Evolutionary conservation across 2,888 invertebrate genomes (phyloP).

Genomic region (Cantharis flavilabris): DNA sequence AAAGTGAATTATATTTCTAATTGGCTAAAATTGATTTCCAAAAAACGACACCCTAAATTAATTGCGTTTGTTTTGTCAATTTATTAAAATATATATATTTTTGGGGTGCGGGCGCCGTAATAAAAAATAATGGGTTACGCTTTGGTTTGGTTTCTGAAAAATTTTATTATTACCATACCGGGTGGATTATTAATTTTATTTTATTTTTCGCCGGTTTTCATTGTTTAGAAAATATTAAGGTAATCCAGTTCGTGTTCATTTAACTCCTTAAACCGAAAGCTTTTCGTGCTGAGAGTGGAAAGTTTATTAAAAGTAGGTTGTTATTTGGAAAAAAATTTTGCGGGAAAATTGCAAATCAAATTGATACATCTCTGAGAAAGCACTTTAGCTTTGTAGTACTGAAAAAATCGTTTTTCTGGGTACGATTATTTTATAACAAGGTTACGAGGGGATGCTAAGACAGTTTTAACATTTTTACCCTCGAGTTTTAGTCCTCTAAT

Average conservation of each 20-base stretch:
- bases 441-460: slow-evolving; percentile 23
- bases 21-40: slow-evolving; percentile 26
- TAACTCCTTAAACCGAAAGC: background rate
- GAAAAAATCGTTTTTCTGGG: slow-evolving; percentile 20
- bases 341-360: background rate
- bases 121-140: background rate
- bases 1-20: slow-evolving; percentile 30
- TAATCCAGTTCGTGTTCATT: background rate
- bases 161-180: background rate
- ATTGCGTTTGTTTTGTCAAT: slow-evolving; percentile 11
- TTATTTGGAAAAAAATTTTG: background rate
- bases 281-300: background rate
- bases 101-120: background rate
- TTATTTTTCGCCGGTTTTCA: background rate
- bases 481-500: slow-evolving; percentile 19
- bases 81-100: background rate
- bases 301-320: background rate
- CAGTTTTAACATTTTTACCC: slow-evolving; percentile 31
- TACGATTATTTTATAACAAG: slow-evolving; percentile 25
- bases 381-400: slow-evolving; percentile 3
- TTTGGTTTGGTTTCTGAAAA: background rate
- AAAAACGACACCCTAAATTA: slow-evolving; percentile 26
- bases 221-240: background rate
- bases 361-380: background rate
- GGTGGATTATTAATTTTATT: background rate